Evolutionary conservation across 2,113 vertebrate genomes (phyloP).

Genomic region (Edolisoma coerulescens): DNA sequence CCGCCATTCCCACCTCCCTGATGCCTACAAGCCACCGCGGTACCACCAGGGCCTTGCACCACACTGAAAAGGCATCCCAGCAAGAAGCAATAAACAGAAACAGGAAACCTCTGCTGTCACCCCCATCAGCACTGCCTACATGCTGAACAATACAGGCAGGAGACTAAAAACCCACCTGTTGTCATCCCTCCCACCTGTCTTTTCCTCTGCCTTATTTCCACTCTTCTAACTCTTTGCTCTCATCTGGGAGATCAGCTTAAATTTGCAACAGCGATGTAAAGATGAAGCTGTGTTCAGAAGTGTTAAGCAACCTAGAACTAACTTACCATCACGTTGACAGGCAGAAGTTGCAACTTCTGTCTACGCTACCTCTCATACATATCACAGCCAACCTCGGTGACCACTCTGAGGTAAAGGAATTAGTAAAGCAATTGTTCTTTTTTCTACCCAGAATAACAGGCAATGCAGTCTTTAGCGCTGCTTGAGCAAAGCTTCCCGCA

Average conservation of each 20-base stretch:
- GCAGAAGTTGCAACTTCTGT: neutral
- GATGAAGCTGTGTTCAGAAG: neutral
- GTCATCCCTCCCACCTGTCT: neutral
- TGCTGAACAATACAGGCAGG: neutral
- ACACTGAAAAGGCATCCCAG: neutral
- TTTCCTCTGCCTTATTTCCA: neutral
- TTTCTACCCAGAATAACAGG: neutral
- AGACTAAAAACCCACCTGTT: neutral
- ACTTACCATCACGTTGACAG: fast-evolving
- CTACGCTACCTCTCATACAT: fast-evolving
- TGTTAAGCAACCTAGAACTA: fast-evolving
- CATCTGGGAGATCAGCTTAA: neutral
- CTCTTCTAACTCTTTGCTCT: neutral
- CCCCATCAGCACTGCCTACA: neutral
- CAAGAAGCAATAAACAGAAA: neutral
- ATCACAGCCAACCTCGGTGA: fast-evolving
- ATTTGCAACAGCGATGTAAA: neutral
- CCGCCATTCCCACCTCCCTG: fast-evolving
- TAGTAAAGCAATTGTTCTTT: neutral
- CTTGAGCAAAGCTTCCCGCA: neutral
- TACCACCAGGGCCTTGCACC: neutral
- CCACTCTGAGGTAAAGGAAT: fast-evolving
- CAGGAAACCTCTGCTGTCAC: neutral
- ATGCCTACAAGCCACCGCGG: fast-evolving
- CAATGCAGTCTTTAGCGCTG: fast-evolving